A percentile compares a stretch with the other conserved stretches of the same genome.
These are phyloP conservation scores for Phalanger gymnotis DNA, from an alignment of 2,797 vertebrate species.

Conservation along the genomic window DNA sequence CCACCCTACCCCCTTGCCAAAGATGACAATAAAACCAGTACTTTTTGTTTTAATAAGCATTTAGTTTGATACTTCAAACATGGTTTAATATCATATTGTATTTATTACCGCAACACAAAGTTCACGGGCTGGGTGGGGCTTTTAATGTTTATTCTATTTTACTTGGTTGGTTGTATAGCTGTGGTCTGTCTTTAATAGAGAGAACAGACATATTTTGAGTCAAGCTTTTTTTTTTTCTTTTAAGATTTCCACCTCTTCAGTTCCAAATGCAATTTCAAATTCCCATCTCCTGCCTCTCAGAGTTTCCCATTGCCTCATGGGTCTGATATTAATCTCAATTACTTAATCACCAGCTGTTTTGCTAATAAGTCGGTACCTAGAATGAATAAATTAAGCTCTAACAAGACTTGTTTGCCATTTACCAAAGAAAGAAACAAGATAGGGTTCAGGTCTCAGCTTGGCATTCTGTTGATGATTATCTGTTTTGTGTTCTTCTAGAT, in stretches of 20 bases:
- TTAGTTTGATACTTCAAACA: neutral
- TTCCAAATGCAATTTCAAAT: slow-evolving; percentile 17
- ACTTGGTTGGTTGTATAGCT: neutral
- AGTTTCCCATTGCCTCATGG: slow-evolving; percentile 8
- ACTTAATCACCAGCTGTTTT: slow-evolving; percentile 44
- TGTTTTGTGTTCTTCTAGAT: neutral
- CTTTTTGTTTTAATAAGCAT: slow-evolving; percentile 15
- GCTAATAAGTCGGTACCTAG: neutral
- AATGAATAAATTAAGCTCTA: neutral
- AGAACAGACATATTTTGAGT: neutral
- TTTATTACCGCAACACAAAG: neutral
- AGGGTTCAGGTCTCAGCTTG: neutral
- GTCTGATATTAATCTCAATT: slow-evolving; percentile 29
- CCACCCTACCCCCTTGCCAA: neutral
- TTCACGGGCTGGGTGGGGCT: slow-evolving; percentile 10
- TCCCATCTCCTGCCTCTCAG: neutral
- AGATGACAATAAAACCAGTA: neutral
- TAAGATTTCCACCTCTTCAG: slow-evolving; percentile 2
- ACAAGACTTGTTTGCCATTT: neutral
- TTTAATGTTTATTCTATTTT: neutral
- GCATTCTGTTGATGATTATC: neutral
- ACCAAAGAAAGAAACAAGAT: neutral
- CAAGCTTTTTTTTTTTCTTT: slow-evolving; percentile 36
- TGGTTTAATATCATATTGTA: neutral
- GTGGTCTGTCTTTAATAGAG: neutral